Conservation (phyloP, 2,113 vertebrate genomes). For the Balaenoptera acutorostrata region DNA sequence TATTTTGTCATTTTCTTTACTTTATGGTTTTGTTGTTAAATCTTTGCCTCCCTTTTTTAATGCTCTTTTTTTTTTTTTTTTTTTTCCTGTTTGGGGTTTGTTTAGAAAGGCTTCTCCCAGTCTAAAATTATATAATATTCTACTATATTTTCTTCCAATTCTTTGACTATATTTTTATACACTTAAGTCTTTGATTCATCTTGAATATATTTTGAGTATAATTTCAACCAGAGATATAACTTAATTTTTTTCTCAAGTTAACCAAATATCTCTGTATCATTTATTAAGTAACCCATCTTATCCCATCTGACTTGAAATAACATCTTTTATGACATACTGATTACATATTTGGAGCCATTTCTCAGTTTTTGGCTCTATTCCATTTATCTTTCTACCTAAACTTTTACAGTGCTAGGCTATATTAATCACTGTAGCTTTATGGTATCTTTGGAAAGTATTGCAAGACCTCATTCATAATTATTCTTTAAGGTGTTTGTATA, state of each 20-base stretch:
- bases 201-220: constrained; percentile 22
- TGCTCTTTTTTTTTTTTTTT: not conserved
- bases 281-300: not conserved
- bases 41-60: not conserved
- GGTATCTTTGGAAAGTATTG: not conserved
- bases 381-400: not conserved
- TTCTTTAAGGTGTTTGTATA: not conserved
- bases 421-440: not conserved
- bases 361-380: not conserved
- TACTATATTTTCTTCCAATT: constrained; percentile 21
- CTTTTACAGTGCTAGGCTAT: not conserved
- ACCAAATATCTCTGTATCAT: not conserved
- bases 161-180: not conserved
- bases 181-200: constrained; percentile 8
- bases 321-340: not conserved
- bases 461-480: not conserved
- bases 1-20: not conserved
- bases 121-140: not conserved
- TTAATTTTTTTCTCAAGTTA: constrained; percentile 17
- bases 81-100: not conserved
- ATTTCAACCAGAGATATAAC: not conserved
- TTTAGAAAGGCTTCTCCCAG: not conserved
- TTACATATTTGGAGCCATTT: not conserved
- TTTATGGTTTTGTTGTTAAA: not conserved
- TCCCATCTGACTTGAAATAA: not conserved